These are phyloP conservation scores for Pteria penguin DNA, from an alignment of 2,888 invertebrate species.

Conservation along the genomic window DNA sequence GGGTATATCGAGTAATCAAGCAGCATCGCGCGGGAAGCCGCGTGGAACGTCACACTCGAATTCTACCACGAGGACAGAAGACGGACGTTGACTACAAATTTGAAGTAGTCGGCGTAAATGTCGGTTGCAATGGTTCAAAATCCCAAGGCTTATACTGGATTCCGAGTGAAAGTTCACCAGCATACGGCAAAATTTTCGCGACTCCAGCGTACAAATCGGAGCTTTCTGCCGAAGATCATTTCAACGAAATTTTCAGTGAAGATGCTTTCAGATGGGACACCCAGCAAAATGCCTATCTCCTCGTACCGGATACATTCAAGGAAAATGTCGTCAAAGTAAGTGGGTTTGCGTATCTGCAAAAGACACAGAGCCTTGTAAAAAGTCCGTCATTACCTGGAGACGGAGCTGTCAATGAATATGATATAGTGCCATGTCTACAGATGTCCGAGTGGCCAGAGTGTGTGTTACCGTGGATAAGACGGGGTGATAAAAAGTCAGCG, in stretches of 20 bases:
- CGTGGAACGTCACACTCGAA: constrained; percentile 39
- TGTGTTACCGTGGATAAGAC: neutral
- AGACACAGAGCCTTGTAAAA: neutral
- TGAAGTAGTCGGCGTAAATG: constrained; percentile 29
- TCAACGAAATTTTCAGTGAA: constrained; percentile 20
- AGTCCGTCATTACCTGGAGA: constrained; percentile 36
- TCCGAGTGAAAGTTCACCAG: constrained; percentile 7
- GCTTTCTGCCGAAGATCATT: neutral
- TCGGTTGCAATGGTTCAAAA: neutral
- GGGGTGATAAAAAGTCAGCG: neutral
- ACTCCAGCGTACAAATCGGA: neutral
- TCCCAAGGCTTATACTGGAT: constrained; percentile 22
- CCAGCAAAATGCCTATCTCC: constrained; percentile 1
- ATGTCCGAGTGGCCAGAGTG: constrained; percentile 22
- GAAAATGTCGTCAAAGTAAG: constrained; percentile 32
- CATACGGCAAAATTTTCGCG: constrained; percentile 19
- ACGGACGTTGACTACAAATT: constrained; percentile 42
- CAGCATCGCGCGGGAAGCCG: constrained; percentile 48
- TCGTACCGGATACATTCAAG: constrained; percentile 30
- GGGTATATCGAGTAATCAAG: constrained; percentile 23
- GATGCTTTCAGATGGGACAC: constrained; percentile 3
- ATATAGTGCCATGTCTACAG: constrained; percentile 32
- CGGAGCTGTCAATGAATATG: constrained; percentile 35
- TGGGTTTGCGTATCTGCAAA: constrained; percentile 13
- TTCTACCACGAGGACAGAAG: constrained; percentile 30